Base-by-base conservation (phyloP, 2,113 vertebrate genomes). In the Bungarus multicinctus region DNA sequence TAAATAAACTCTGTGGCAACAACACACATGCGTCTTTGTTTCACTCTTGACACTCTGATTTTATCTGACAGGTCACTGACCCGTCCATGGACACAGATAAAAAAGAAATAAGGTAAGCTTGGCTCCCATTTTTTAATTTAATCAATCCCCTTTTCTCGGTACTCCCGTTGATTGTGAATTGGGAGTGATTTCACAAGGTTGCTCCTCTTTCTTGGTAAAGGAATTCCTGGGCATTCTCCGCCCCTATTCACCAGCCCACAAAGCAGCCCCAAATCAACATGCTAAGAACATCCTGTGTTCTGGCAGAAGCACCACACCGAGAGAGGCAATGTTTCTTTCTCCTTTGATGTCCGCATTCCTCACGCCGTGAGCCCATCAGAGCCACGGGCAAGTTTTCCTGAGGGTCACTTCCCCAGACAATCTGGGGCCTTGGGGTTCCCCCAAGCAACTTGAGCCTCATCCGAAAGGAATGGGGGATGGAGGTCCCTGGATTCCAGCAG, bases 91-190 rank as follows among this genome's bases (percentile, higher is more conserved):
- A 3, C 92, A 50, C 22, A 57, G 53, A 93, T 47, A 85, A 87
- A 54, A 54, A 91, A 55, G 39, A 25, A 85, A 87, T 27, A 45
- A 11, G 52, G 3, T 2, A 14, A 22, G 6, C 53, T 30, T 27
- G 1, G 39, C 6, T 23, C 23, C 53, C 69, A 25, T 47, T 60
- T 34, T 89, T 5, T n/a, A n/a, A n/a, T n/a, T 0, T 30, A 53
- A 88, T 47, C 58, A 53, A 0, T 0, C 2, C 2, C 52, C 2
- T 5, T 88, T 94, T 93, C 94, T 92, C 92, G 34, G 0, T n/a
- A 58, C 91, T 47, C 60, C 87, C 7, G 1, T 93, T 89, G 27
- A 94, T 92, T 91, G 95, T 87, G 85, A 93, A 92, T 34, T 55
- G 54, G 0, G 91, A 91, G 74, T 23, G 64, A 27, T 5, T 0